Base-by-base conservation (phyloP, 2,797 vertebrate species). In the Chelmon rostratus region DNA sequence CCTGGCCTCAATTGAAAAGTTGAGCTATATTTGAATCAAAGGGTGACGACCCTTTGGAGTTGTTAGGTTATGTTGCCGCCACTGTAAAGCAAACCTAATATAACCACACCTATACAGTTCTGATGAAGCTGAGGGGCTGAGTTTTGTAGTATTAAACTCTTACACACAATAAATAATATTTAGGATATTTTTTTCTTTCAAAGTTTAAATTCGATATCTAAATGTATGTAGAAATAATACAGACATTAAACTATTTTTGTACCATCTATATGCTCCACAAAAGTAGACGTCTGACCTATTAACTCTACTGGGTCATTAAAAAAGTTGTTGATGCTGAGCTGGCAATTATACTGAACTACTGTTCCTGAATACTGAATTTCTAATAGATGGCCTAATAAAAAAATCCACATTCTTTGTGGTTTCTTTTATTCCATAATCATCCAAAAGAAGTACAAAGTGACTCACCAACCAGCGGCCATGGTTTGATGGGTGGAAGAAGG, bases 401-500 rank as follows among this genome's bases (percentile, higher is more conserved):
- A 2, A 53, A 15, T 35, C 2, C 4, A 19, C 19, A 62, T 16
- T 42, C 10, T 64, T 59, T 37, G 44, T 35, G 21, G 50, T 21
- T 33, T 57, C 19, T 54, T 83, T 5, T n/a, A 16, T 49, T 74
- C 6, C n/a, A 69, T 63, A 65, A 33, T 40, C 21, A 59, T 52
- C 12, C 33, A 81, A 54, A 58, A 73, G 16, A 66, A 16, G 12
- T 1, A 49, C 44, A 44, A 68, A 25, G 49, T 53, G 23, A 95
- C 97, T 98, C 92, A 99, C 98, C 97, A 99, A 92, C 98, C 98
- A 99, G 73, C 98, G 97, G 11, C 98, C 98, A 2, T 99, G 97
- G 90, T 99, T 99, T 77, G 98, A 99, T 47, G 98, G 98, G 85
- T 99, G 98, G 68, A 98, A 99, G 92, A 99, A 99, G 35, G 98